These are phyloP conservation scores for Procambarus clarkii DNA, from an alignment of 1,140 invertebrate genomes.

Conservation along the genomic window DNA sequence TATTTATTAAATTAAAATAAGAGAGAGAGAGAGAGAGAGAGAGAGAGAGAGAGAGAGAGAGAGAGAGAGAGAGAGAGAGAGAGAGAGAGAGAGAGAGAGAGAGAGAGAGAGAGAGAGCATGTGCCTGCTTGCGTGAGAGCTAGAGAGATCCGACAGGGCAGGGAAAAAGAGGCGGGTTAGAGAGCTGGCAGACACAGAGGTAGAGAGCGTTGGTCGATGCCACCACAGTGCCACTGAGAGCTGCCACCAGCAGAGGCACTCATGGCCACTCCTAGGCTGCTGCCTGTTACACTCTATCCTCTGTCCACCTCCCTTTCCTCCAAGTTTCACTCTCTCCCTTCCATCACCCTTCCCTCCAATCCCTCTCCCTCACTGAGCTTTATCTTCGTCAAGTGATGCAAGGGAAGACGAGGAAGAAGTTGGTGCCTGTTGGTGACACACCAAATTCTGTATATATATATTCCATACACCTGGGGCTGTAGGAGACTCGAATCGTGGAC, in stretches of 20 bases:
- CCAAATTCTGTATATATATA: no score
- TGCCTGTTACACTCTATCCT: no score
- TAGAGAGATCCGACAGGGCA: neutral
- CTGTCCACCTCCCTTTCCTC: neutral
- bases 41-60: conserved; percentile 30
- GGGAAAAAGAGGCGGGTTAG: neutral
- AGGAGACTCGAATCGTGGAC: no score
- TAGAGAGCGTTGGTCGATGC: neutral
- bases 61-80: neutral
- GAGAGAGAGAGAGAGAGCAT: neutral
- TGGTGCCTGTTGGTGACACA: no score
- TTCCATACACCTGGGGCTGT: no score
- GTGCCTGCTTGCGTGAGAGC: no score
- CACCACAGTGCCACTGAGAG: neutral
- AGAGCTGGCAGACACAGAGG: neutral
- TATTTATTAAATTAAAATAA: no score
- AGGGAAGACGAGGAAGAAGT: no score
- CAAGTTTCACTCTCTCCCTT: neutral
- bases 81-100: neutral
- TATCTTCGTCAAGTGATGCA: no score
- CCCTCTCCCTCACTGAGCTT: no score
- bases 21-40: no score
- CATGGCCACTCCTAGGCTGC: neutral
- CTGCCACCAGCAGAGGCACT: neutral
- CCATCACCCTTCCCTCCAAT: neutral